Evolutionary conservation across 2,113 vertebrate species (phyloP).

Genomic region (Mastomys coucha): DNA sequence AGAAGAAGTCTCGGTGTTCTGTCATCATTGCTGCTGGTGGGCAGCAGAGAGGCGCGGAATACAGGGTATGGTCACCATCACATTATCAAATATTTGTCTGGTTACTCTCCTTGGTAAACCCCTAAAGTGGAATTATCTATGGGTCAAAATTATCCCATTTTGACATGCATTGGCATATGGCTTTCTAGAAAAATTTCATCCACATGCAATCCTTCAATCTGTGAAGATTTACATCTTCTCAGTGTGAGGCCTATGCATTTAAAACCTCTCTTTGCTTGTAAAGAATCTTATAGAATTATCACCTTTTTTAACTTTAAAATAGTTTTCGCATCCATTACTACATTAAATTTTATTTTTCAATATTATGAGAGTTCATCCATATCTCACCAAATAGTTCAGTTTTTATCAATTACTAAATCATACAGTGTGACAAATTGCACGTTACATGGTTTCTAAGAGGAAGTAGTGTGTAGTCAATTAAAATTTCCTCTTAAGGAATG

Average conservation of each 20-base stretch:
- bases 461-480: constrained; percentile 10
- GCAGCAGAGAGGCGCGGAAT: too few species aligned
- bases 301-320: constrained; percentile 30
- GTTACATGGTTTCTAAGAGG: constrained; percentile 2
- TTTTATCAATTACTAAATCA: constrained; percentile 44
- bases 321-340: constrained; percentile 29
- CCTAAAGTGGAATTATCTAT: constrained; percentile 47
- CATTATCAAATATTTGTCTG: constrained; percentile 20
- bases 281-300: constrained; percentile 1
- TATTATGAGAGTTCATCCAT: constrained; percentile 30
- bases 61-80: too few species aligned
- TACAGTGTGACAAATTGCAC: background rate
- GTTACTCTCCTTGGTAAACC: constrained; percentile 40
- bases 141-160: background rate
- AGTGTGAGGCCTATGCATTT: background rate
- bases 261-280: constrained; percentile 1
- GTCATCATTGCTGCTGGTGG: too few species aligned
- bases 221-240: background rate
- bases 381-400: constrained; percentile 31
- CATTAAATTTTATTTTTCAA: constrained; percentile 3
- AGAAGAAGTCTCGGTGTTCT: too few species aligned
- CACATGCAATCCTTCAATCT: background rate
- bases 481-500: constrained; percentile 30
- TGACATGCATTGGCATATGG: background rate
- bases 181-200: background rate